Evolutionary conservation across 2,113 vertebrate genomes (phyloP), one percentile per base, ranked within the genome.

Genomic region (Hippopotamus amphibius): DNA sequence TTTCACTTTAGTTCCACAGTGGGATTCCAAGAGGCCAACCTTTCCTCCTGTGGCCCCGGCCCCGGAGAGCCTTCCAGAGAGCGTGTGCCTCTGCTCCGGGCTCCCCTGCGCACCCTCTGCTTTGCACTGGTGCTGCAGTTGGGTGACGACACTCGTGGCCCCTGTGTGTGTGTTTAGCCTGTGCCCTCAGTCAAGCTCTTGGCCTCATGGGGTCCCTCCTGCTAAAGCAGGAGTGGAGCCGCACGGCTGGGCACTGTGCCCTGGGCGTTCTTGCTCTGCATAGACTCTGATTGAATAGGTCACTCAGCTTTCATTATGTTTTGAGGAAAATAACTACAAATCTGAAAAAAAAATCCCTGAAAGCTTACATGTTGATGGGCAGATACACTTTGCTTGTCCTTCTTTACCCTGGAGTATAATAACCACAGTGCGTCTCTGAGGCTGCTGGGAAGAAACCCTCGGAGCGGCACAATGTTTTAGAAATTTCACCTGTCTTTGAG

Each of bases 391-490:
- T 59, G 63, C 37, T n/a, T 57, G 26, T 17, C 14, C 6, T 26
- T 63, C 13, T n/a, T 9, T 15, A 12, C 57, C 46, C 50, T 89
- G 41, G 3, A 7, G n/a, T 24, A 1, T 11, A 41, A 2, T 8
- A 48, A 88, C 10, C 33, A 1, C 21, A 4, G 1, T 9, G 15
- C 24, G 3, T 9, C 26, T 22, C 2, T 5, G 12, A 15, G 53
- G 43, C 46, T 65, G 46, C 30, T 26, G 48, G 72, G 28, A n/a
- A 7, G 43, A 19, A 53, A 46, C 50, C 5, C 33, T 10, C 26
- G 30, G 15, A 50, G 0, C 41, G 24, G 21, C 10, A 9, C 14
- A 1, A 5, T 5, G 2, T 24, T 57, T 57, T 37, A 55, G 82
- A 68, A 48, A 37, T 46, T 46, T 41, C 83, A n/a, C 41, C 88